phyloP scores from a whole-genome alignment of 1,140 invertebrate species.

The Brachionus sp. region DNA sequence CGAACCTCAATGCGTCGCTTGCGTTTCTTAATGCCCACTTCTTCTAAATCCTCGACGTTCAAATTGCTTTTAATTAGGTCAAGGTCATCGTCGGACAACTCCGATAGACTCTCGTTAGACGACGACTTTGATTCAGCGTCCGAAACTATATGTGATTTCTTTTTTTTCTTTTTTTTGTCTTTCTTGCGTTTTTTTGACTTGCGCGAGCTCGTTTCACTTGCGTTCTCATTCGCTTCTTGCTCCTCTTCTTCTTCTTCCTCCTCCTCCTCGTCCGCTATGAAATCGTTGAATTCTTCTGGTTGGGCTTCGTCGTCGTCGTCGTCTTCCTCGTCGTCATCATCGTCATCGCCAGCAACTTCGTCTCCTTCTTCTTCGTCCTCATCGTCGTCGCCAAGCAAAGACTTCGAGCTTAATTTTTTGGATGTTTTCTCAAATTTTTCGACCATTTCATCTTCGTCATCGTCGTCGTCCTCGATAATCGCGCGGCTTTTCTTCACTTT shows the following conservation, averaged over 20 bases:
- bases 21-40: constrained; percentile 11
- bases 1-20: not conserved
- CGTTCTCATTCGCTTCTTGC: not conserved
- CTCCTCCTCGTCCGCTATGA: not conserved
- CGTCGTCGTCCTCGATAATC: constrained; percentile 36
- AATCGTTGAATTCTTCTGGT: constrained; percentile 38
- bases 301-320: not conserved
- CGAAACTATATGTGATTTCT: not conserved
- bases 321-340: constrained; percentile 21
- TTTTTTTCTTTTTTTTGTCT: constrained; percentile 23
- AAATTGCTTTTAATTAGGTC: constrained; percentile 41
- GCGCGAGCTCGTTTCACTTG: not conserved
- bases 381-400: constrained; percentile 22
- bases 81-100: constrained; percentile 43
- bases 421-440: not conserved
- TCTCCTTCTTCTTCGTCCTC: constrained; percentile 21
- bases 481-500: constrained; percentile 24
- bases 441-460: not conserved
- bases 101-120: not conserved
- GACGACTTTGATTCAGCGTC: constrained; percentile 12
- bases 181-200: constrained; percentile 32
- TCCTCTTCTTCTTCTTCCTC: not conserved
- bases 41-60: constrained; percentile 26
- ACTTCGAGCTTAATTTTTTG: not conserved
- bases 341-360: not conserved